Evolutionary conservation across 1,140 invertebrate genomes (phyloP), one percentile per base, ranked within the genome.

Genomic region (Eufriesea mexicana): DNA sequence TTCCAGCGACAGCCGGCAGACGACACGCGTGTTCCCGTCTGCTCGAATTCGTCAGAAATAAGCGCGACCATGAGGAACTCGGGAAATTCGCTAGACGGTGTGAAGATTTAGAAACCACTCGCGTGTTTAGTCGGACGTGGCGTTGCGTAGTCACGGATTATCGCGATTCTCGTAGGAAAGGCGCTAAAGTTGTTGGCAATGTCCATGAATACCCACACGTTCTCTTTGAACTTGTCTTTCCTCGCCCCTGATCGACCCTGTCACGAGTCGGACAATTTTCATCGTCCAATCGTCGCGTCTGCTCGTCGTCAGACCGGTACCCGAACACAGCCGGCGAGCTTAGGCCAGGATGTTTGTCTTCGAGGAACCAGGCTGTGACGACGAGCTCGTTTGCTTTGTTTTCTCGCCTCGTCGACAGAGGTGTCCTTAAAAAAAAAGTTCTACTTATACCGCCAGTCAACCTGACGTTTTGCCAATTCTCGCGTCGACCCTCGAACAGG

Each of bases 61-160:
- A 82, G 25, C 42, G 12, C 45, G 42, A n/a, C 67, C 57, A 25
- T 10, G 75, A 49, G 68, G 51, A 71, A 79, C 54, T 51, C 57
- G 42, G 68, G 59, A 73, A 57, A 61, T 64, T 78, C 75, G 75
- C 23, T 42, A 76, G 64, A 83, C 45, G 51, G 8, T 4, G 20
- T 51, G 64, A 64, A 28, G 20, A 42, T 55, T 77, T 77, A 70
- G 45, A 59, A 71, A 49, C 35, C 7, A 5, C 23, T 1, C 35
- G 45, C 62, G 64, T 70, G 59, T 85, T 82, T 70, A 82, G 67
- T 18, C 57, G 25, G 54, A 57, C 45, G 7, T 10, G 28, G 47
- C 66, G 35, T 79, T 84, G 85, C 64, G 57, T 72, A 86, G 77
- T 47, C 66, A 61, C 55, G 70, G 67, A 64, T 47, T 79, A 66